A percentile compares a stretch with the other conserved stretches of the same genome.
These are phyloP conservation scores for Diaperis boleti DNA, from an alignment of 2,888 invertebrate species.

Conservation along the genomic window DNA sequence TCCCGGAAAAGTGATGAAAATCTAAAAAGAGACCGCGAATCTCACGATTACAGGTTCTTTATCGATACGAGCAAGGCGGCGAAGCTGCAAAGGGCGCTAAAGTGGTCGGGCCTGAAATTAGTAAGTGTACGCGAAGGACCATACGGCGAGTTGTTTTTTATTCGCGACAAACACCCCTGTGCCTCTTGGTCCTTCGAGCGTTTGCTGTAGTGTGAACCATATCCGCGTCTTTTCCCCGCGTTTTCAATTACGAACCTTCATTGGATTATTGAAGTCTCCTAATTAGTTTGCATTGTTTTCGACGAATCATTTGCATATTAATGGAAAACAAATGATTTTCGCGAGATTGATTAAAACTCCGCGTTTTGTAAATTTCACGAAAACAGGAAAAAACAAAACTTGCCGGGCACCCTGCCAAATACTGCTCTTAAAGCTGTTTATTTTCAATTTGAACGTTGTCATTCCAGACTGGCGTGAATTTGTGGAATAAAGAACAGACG, in stretches of 20 bases:
- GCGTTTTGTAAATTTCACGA: conserved; percentile 1
- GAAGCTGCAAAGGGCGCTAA: conserved; percentile 69
- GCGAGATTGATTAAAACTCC: conserved; percentile 25
- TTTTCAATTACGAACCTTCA: conserved; percentile 22
- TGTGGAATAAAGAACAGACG: too few relatives aligned
- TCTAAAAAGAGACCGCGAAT: conserved; percentile 34
- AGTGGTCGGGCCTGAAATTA: conserved; percentile 72
- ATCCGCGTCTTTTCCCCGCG: conserved; percentile 1
- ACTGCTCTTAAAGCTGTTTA: conserved; percentile 20
- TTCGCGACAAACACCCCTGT: too few relatives aligned
- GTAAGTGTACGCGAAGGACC: conserved; percentile 62
- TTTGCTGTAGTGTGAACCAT: too few relatives aligned
- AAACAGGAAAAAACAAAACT: conserved; percentile 3
- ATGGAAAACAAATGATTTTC: conserved; percentile 39
- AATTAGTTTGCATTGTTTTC: conserved; percentile 40
- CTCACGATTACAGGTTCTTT: conserved; percentile 26
- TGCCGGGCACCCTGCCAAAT: conserved; percentile 29
- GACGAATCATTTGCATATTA: conserved; percentile 40
- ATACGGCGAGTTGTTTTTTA: too few relatives aligned
- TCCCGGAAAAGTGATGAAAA: conserved; percentile 43
- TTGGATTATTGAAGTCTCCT: conserved; percentile 28
- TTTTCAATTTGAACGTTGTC: conserved; percentile 19
- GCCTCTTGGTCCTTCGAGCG: too few relatives aligned
- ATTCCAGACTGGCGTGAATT: neutral
- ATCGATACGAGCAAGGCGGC: conserved; percentile 69